phyloP scores from a whole-genome alignment of 2,113 vertebrate species.

The Galemys pyrenaicus region DNA sequence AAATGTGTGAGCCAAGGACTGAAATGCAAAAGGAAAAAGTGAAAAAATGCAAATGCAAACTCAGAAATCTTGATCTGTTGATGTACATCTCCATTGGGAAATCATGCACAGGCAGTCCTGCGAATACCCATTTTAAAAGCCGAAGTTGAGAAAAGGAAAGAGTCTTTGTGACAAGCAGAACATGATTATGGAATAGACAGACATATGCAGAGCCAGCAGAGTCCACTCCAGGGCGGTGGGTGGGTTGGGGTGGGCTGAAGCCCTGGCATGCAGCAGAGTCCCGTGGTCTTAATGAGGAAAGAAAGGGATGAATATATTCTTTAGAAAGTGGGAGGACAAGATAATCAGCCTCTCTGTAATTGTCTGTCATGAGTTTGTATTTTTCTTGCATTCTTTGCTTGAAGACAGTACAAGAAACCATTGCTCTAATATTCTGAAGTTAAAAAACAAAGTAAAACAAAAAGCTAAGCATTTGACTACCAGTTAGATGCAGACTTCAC shows the following conservation, averaged over 20 bases:
- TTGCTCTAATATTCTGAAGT: constrained; percentile 26
- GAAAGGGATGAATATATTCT: neutral
- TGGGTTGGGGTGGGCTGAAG: no score
- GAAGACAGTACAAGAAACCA: neutral
- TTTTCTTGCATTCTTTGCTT: neutral
- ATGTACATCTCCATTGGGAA: neutral
- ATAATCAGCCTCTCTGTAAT: neutral
- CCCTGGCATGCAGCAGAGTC: neutral
- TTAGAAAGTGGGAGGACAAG: neutral
- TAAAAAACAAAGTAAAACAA: neutral
- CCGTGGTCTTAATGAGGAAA: neutral
- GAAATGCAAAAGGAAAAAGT: constrained; percentile 21
- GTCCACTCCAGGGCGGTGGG: neutral
- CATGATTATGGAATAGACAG: neutral
- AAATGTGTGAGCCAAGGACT: constrained; percentile 16
- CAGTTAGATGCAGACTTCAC: neutral
- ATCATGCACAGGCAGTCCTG: neutral
- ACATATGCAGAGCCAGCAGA: neutral
- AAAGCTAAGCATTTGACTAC: neutral
- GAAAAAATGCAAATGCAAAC: neutral
- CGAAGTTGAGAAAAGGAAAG: neutral
- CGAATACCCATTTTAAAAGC: constrained; percentile 3
- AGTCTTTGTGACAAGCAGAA: neutral
- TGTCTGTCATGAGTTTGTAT: neutral
- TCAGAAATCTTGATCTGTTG: neutral